Evolutionary conservation across 2,113 vertebrate genomes (phyloP).

Genomic region (Heterochromis multidens): DNA sequence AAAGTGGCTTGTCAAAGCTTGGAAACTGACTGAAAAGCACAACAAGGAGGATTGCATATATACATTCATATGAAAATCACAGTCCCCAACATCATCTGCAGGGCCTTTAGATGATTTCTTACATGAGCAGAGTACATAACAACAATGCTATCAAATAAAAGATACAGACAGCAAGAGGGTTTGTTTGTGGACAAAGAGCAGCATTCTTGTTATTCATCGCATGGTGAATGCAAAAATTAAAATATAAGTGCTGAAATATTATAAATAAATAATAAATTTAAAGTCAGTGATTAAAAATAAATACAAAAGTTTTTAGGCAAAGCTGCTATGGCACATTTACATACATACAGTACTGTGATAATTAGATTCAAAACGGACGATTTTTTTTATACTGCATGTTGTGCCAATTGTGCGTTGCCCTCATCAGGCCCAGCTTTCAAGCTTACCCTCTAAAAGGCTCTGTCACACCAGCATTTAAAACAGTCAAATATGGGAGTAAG

Average conservation of each 20-base stretch:
- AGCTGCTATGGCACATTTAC: conserved; percentile 55
- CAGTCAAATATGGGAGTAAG: neutral
- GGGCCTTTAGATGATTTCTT: neutral
- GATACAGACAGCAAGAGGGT: neutral
- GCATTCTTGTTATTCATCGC: neutral
- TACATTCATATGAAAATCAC: conserved; percentile 6
- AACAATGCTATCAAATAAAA: neutral
- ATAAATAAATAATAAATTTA: conserved; percentile 32
- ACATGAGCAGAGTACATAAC: neutral
- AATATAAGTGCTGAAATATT: neutral
- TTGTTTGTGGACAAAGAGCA: neutral
- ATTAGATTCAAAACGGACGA: neutral
- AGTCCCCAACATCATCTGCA: neutral
- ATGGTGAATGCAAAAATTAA: neutral
- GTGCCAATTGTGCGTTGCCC: neutral
- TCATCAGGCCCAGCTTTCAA: neutral
- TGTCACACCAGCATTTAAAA: neutral
- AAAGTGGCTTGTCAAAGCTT: neutral
- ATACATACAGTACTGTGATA: conserved; percentile 20
- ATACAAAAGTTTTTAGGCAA: conserved; percentile 12
- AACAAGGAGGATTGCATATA: neutral
- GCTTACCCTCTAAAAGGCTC: neutral
- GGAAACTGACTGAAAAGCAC: neutral
- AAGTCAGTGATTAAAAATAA: neutral
- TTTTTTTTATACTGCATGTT: neutral